A percentile compares a stretch with the other conserved stretches of the same genome.
Conservation (phyloP, 2,113 vertebrate species). For the Panthera leo region DNA sequence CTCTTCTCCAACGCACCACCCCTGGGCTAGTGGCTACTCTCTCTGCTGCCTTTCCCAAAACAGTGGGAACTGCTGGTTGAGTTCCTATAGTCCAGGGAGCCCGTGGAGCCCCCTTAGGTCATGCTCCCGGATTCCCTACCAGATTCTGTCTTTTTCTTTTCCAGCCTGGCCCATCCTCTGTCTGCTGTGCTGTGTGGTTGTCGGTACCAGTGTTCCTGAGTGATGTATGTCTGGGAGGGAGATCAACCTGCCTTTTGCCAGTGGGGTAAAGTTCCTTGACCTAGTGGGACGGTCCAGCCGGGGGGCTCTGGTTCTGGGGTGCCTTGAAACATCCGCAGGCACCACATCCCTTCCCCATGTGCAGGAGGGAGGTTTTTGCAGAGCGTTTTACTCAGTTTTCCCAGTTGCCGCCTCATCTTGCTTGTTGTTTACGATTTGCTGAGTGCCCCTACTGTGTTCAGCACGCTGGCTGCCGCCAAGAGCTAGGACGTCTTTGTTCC, state of each 20-base stretch:
- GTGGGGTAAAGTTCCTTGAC: background rate
- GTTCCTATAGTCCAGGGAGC: background rate
- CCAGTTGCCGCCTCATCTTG: background rate
- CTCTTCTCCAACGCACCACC: background rate
- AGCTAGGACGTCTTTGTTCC: background rate
- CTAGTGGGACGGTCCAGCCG: accelerated
- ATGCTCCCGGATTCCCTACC: accelerated
- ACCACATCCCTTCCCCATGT: accelerated
- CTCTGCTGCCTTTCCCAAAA: background rate
- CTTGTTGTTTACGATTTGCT: background rate
- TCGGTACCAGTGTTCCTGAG: background rate
- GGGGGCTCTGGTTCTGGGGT: background rate
- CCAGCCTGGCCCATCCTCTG: no score
- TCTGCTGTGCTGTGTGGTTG: background rate
- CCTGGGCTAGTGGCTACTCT: background rate
- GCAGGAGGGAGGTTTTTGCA: background rate
- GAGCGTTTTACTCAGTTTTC: background rate
- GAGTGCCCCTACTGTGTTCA: background rate
- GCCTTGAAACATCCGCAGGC: background rate
- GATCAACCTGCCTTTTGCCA: background rate
- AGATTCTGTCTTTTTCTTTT: background rate
- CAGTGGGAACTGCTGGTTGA: background rate
- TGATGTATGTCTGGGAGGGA: background rate
- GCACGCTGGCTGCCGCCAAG: accelerated
- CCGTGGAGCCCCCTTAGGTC: accelerated